Base-by-base conservation (phyloP, 2,888 invertebrate genomes). In the Tanypteryx hageni region DNA sequence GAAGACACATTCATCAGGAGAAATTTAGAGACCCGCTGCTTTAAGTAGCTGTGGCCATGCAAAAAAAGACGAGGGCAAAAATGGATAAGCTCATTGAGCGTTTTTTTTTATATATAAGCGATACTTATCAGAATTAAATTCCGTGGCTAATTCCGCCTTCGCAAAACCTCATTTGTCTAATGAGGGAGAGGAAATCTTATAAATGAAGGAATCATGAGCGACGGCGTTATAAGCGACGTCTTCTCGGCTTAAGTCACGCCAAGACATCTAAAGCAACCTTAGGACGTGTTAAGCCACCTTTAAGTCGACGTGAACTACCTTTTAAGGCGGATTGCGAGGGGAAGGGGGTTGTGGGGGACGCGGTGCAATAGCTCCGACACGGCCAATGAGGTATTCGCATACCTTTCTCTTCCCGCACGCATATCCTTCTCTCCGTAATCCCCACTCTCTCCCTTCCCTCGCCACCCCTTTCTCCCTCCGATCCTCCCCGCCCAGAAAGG, bases 231-330 rank as follows among this genome's bases (percentile, higher is more conserved):
- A 27, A 76, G 76, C 76, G 76, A 27, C 76, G 61, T 61, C 14
- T 61, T 61, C 61, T 16, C 18, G 76, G 76, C 76, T 76, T 76
- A 27, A 76, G 76, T 76, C 22, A 76, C 76, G 76, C 22, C 64
- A 64, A 9, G 64, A 64, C 64, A 64, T 68, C 68, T 27, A 76
- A 22, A 76, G 76, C 76, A 76, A 76, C 76, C 76, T 76, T 76
- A 76, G 76, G 76, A 76, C 76, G 76, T 76, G 76, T 76, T 76
- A 76, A 76, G 22, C 76, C 14, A 27, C 27, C 76, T 76, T 76
- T 76, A 76, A 76, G 76, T 27, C 76, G 76, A 22, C 13, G 22
- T 4, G 76, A n/a, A 76, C 7, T 22, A 13, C 76, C 7, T 22
- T 76, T 4, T 13, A 76, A 76, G n/a, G 76, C n/a, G 64, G 64